These are phyloP conservation scores for Eufriesea mexicana DNA, from an alignment of 1,140 invertebrate species.

Conservation along the genomic window DNA sequence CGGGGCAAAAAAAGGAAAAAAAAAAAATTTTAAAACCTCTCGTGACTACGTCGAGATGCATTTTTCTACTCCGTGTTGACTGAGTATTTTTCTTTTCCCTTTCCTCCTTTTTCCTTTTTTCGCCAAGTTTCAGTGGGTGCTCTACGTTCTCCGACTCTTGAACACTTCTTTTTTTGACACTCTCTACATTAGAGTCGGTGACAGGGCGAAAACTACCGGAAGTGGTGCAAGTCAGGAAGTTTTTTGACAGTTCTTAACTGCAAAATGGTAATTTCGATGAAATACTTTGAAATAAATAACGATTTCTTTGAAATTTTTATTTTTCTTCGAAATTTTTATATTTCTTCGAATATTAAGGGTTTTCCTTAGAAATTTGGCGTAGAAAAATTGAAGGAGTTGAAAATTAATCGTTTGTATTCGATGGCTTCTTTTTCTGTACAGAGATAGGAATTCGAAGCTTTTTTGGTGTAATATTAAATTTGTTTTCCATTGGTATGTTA, in stretches of 20 bases:
- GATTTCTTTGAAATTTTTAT: too few species aligned
- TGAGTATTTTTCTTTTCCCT: not conserved
- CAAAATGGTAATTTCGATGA: too few species aligned
- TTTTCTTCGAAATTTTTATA: too few species aligned
- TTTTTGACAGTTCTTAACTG: not conserved
- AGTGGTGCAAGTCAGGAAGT: accelerated
- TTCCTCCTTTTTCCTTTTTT: not conserved
- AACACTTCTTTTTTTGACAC: not conserved
- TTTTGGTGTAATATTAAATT: too few species aligned
- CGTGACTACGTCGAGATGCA: not conserved
- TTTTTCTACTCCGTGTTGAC: not conserved
- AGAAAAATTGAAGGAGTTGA: too few species aligned
- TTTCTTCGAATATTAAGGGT: too few species aligned
- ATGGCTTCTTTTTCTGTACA: too few species aligned
- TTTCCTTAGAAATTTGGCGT: too few species aligned
- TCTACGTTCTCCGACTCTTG: not conserved
- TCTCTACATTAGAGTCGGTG: not conserved
- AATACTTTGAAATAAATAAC: too few species aligned
- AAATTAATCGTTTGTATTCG: too few species aligned
- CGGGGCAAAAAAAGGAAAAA: not conserved
- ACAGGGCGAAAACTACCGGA: not conserved
- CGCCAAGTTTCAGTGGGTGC: not conserved
- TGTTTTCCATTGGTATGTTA: too few species aligned
- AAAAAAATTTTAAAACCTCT: not conserved
- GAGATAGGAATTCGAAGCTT: too few species aligned